Evolutionary conservation across 2,888 invertebrate species (phyloP).

Genomic region (Diarsia dahlii): DNA sequence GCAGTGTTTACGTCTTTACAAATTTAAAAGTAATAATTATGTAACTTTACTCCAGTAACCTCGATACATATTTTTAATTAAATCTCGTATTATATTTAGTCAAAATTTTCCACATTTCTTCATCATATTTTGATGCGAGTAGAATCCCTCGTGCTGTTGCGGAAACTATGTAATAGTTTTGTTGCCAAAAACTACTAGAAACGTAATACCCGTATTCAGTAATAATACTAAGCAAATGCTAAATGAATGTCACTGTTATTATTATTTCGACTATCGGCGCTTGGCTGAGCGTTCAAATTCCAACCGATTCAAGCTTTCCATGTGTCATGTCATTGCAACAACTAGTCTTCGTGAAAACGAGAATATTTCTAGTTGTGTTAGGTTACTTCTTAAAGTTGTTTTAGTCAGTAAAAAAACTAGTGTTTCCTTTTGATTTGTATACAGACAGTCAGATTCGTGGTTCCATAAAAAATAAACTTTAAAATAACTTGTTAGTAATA

Average conservation of each 20-base stretch:
- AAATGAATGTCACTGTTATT: background rate
- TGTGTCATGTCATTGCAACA: background rate
- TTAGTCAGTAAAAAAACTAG: background rate
- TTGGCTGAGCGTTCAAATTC: background rate
- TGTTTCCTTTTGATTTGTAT: background rate
- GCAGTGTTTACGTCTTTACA: slow-evolving; percentile 7
- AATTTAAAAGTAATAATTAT: slow-evolving; percentile 37
- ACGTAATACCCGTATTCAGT: background rate
- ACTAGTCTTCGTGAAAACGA: background rate
- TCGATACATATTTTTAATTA: slow-evolving; percentile 52
- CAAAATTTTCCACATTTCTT: slow-evolving; percentile 52
- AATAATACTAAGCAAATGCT: background rate
- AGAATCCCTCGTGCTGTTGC: background rate
- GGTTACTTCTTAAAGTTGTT: background rate
- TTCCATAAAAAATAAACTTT: background rate
- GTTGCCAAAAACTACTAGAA: slow-evolving; percentile 12
- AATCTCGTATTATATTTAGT: slow-evolving; percentile 26
- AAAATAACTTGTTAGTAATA: background rate
- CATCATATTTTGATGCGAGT: slow-evolving; percentile 30
- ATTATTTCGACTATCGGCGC: background rate
- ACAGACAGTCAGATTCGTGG: background rate
- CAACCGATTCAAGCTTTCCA: background rate
- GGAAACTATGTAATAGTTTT: background rate
- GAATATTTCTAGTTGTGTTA: background rate
- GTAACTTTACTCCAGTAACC: slow-evolving; percentile 55